Percentiles rank a stretch among this genome's conserved stretches.
These are phyloP conservation scores for Pelobates fuscus DNA, from an alignment of 2,113 vertebrate genomes.

Conservation along the genomic window DNA sequence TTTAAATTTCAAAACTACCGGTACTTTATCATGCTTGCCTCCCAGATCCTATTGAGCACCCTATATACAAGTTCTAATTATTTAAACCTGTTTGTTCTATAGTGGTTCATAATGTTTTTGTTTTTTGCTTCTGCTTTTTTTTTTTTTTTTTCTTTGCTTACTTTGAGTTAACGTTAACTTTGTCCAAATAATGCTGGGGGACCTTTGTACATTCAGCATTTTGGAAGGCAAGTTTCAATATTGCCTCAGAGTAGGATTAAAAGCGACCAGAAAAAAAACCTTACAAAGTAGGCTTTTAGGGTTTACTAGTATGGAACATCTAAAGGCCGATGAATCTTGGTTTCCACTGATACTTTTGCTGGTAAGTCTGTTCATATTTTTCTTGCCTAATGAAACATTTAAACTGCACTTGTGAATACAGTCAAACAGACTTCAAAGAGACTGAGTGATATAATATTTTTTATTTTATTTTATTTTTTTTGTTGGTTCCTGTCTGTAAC, in stretches of 20 bases:
- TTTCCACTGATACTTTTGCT: not conserved
- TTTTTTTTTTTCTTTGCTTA: not conserved
- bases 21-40: no score
- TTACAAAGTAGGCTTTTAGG: not conserved
- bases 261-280: not conserved
- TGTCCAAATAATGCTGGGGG: slow-evolving; percentile 19
- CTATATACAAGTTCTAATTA: no score
- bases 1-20: no score
- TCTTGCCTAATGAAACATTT: no score
- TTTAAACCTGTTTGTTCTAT: not conserved
- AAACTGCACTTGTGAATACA: no score
- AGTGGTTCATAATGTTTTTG: not conserved
- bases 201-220: slow-evolving; percentile 39
- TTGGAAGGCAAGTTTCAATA: slow-evolving; percentile 2
- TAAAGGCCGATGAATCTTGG: not conserved
- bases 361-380: slow-evolving; percentile 25
- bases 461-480: no score
- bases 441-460: no score
- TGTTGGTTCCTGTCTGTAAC: no score
- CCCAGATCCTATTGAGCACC: no score
- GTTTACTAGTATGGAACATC: slow-evolving; percentile 8
- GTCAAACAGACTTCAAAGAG: no score
- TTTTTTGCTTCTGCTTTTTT: not conserved
- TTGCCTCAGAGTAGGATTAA: slow-evolving; percentile 1
- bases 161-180: slow-evolving; percentile 27